Conservation (phyloP, 2,113 vertebrate genomes). For the Pycnonotus jocosus region DNA sequence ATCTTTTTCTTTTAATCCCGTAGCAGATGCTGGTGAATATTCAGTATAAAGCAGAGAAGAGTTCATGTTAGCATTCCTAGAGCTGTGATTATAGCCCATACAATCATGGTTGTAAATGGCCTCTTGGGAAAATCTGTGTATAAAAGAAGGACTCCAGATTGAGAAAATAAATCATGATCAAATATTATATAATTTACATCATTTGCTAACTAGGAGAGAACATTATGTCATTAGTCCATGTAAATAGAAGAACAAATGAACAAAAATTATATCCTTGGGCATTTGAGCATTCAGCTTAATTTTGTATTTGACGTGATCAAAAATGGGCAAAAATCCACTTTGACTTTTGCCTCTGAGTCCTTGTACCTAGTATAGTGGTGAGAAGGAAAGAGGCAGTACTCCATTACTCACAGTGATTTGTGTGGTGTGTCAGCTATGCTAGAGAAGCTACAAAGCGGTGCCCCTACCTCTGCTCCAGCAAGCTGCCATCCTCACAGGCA, state of each 20-base stretch:
- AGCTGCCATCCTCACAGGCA: conserved; percentile 24
- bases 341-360: not conserved
- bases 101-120: conserved; percentile 31
- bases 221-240: conserved; percentile 7
- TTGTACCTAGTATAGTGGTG: not conserved
- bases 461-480: not conserved
- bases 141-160: conserved; percentile 45
- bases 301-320: not conserved
- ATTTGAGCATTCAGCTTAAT: not conserved
- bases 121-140: conserved; percentile 41
- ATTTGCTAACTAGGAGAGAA: conserved; percentile 18
- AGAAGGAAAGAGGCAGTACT: not conserved
- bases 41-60: conserved; percentile 54
- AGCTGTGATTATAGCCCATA: conserved; percentile 27
- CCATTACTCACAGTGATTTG: not conserved
- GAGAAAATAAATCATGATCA: conserved; percentile 51
- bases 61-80: conserved; percentile 54
- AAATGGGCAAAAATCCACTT: not conserved
- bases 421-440: not conserved
- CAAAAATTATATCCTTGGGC: not conserved
- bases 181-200: conserved; percentile 39
- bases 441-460: not conserved
- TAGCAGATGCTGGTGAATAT: conserved; percentile 71
- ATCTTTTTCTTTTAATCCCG: conserved; percentile 56
- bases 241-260: conserved; percentile 3